Percentiles rank a stretch among this genome's conserved stretches.
Evolutionary conservation across 2,113 vertebrate genomes (phyloP).

Genomic region (Bombycilla garrulus): DNA sequence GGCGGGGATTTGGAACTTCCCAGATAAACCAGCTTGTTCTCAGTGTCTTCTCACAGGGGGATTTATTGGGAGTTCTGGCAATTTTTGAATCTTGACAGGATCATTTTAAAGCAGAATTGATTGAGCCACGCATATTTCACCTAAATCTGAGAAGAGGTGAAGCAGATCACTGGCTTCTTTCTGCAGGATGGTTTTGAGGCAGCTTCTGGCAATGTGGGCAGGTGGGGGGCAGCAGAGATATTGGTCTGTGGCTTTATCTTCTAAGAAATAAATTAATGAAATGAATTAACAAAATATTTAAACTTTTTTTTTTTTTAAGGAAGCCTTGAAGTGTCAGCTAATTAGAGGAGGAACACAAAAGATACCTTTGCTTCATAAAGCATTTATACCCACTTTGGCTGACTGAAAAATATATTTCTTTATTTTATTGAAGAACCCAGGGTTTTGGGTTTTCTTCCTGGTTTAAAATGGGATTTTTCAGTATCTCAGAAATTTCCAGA

Average conservation of each 20-base stretch:
- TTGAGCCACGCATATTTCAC: neutral
- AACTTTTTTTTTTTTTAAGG: neutral
- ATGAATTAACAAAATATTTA: neutral
- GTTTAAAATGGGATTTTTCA: neutral
- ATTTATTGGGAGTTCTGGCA: neutral
- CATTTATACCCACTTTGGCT: neutral
- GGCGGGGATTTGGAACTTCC: neutral
- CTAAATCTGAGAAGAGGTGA: neutral
- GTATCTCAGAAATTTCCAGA: neutral
- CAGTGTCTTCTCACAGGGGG: accelerated
- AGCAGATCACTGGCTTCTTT: neutral
- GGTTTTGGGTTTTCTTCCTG: neutral
- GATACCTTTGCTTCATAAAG: neutral
- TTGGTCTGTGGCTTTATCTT: neutral
- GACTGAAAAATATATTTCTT: neutral
- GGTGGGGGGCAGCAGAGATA: neutral
- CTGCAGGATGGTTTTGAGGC: neutral
- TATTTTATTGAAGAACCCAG: neutral
- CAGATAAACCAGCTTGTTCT: neutral
- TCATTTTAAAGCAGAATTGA: neutral
- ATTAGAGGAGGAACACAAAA: neutral
- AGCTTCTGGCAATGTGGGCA: neutral
- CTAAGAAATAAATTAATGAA: neutral
- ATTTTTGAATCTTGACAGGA: neutral
- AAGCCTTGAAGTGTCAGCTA: neutral